Base-by-base conservation (phyloP, 2,113 vertebrate genomes). In the Cyanoramphus novaezelandiae region DNA sequence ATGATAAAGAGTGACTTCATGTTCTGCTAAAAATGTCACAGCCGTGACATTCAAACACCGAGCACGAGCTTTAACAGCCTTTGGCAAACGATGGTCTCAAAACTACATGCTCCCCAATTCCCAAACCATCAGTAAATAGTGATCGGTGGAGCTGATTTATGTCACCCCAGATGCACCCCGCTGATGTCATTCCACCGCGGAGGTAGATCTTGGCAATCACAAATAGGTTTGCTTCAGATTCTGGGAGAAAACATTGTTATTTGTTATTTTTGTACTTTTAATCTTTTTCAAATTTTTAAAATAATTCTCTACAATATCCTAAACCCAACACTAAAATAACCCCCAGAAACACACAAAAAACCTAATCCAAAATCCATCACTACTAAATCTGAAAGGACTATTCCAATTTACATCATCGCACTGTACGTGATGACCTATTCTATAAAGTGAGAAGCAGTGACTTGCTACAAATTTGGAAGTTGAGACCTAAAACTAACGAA, bases 111-210 rank as follows among this genome's bases (percentile, higher is more conserved):
- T 82, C 28, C 65, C 35, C 47, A 64, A 11, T 53, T 85, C 94
- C 93, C 82, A 63, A 87, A 72, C 17, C 43, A 25, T 37, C 47
- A 75, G 82, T 71, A 89, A 87, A 84, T 0, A 63, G 37, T 2
- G 3, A 70, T 31, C 0, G 2, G 2, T 78, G 4, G 75, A 90
- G 43, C 24, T 71, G 75, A 90, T 83, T 92, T 74, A 88, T 41
- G 75, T 8, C 31, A n/a, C 59, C 64, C 50, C 35, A 18, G 55
- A 50, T 1, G 8, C 44, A 68, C 0, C 0, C 4, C 69, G 62
- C 31, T 81, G 75, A 95, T 52, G 70, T 86, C 65, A 92, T 46
- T 82, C 65, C 68, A 95, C n/a, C 37, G 49, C 1, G 3, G 82
- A 92, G 85, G 77, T 33, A 49, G 7, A 11, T 57, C 82, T 93